phyloP scores from a whole-genome alignment of 2,797 vertebrate species.

The Glossophaga mutica region DNA sequence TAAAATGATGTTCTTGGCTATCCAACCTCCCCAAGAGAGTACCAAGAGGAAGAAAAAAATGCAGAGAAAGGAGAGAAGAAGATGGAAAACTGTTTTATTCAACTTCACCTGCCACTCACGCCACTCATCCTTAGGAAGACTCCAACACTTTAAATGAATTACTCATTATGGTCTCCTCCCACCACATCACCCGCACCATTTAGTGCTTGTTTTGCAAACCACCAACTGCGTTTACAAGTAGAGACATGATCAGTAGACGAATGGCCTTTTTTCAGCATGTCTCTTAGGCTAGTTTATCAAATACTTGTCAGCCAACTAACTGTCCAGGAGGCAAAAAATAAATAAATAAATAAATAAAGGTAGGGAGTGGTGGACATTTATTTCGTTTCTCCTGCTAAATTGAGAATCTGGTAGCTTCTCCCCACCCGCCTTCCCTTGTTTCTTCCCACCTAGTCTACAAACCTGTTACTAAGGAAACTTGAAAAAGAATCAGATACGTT shows the following conservation, averaged over 20 bases:
- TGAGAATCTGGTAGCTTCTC: neutral
- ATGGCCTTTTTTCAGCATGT: constrained; percentile 27
- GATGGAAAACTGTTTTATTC: neutral
- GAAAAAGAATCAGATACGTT: constrained; percentile 40
- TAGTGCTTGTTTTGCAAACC: constrained; percentile 44
- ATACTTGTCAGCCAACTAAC: neutral
- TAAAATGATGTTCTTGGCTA: neutral
- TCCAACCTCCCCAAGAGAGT: neutral
- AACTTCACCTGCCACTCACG: neutral
- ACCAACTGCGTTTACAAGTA: neutral
- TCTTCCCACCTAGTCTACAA: neutral
- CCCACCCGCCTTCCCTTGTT: neutral
- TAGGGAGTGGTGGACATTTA: neutral
- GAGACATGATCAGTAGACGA: neutral
- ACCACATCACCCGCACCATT: neutral
- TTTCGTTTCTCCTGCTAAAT: neutral
- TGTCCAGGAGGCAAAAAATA: neutral
- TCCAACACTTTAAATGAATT: neutral
- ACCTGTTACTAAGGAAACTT: constrained; percentile 68
- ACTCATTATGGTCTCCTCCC: neutral
- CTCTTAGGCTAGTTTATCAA: constrained; percentile 16
- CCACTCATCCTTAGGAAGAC: constrained; percentile 16
- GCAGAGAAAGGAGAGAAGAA: neutral
- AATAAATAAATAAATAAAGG: neutral
- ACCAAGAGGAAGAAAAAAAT: neutral